Percentiles rank a stretch among this genome's conserved stretches.
Conservation (phyloP, 2,797 vertebrate genomes). For the Melanotaenia pygmaea region DNA sequence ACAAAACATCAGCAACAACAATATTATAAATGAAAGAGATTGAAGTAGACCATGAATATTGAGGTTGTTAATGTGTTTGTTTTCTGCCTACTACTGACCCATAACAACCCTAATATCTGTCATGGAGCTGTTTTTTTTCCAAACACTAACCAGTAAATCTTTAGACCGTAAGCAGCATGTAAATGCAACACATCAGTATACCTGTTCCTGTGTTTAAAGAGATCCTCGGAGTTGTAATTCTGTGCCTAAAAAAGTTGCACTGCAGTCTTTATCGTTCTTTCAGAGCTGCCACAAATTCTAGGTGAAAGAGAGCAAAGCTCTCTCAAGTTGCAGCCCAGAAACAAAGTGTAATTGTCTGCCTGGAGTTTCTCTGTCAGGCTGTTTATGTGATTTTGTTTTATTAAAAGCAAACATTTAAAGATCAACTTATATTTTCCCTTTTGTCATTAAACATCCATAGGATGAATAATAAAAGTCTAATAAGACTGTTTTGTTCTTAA, state of each 20-base stretch:
- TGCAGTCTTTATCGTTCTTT: conserved; percentile 6
- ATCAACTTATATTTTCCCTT: background rate
- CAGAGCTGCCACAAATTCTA: conserved; percentile 21
- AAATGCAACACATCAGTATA: background rate
- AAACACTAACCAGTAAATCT: conserved; percentile 41
- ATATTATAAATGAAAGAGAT: conserved; percentile 4
- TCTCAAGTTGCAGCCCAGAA: conserved; percentile 25
- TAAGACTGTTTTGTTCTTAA: background rate
- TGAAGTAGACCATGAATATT: background rate
- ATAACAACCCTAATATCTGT: conserved; percentile 15
- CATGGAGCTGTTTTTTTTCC: conserved; percentile 15
- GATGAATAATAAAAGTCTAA: background rate
- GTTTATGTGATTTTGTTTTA: background rate
- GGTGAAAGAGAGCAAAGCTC: conserved; percentile 25
- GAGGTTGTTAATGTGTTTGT: conserved; percentile 48
- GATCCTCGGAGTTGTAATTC: background rate
- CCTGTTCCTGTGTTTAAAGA: background rate
- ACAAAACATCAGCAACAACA: conserved; percentile 41
- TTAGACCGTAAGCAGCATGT: background rate
- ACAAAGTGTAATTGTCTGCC: conserved; percentile 66
- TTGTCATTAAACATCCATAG: background rate
- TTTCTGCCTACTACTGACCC: conserved; percentile 21
- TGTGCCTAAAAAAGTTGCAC: background rate
- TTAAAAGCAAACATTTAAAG: background rate
- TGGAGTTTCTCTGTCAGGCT: background rate